These are phyloP conservation scores for Incurvaria masculella DNA, from an alignment of 2,888 invertebrate species.

Conservation along the genomic window DNA sequence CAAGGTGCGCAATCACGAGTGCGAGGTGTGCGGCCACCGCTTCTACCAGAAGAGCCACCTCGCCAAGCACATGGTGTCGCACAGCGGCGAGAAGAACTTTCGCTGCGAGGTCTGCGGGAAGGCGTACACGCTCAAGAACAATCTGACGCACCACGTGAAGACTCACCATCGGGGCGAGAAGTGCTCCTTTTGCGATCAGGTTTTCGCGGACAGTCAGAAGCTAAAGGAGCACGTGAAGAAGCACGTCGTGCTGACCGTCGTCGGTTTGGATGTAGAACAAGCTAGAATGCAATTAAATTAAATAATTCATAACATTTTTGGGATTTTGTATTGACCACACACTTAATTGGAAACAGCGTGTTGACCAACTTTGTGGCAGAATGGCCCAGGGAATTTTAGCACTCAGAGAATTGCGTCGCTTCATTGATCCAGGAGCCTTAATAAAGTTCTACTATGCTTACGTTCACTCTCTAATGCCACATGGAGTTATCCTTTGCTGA, in stretches of 20 bases:
- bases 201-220: background rate
- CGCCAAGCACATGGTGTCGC: slow-evolving; percentile 47
- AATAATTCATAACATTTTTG: no score
- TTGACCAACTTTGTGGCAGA: no score
- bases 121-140: slow-evolving; percentile 34
- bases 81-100: slow-evolving; percentile 47
- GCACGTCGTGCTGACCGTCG: background rate
- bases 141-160: slow-evolving; percentile 29
- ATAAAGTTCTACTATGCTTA: no score
- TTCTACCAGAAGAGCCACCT: slow-evolving; percentile 44
- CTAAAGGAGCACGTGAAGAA: background rate
- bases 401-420: no score
- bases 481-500: no score
- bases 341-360: no score
- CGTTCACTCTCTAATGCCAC: no score
- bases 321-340: no score
- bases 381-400: no score
- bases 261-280: background rate
- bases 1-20: slow-evolving; percentile 38
- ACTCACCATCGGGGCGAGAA: slow-evolving; percentile 18
- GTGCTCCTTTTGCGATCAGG: background rate
- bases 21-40: slow-evolving; percentile 29
- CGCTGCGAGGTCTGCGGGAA: slow-evolving; percentile 47
- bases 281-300: no score
- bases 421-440: no score